These are phyloP conservation scores for Drosophila nr. fundita DNA, from an alignment of 2,888 invertebrate genomes.

Conservation along the genomic window DNA sequence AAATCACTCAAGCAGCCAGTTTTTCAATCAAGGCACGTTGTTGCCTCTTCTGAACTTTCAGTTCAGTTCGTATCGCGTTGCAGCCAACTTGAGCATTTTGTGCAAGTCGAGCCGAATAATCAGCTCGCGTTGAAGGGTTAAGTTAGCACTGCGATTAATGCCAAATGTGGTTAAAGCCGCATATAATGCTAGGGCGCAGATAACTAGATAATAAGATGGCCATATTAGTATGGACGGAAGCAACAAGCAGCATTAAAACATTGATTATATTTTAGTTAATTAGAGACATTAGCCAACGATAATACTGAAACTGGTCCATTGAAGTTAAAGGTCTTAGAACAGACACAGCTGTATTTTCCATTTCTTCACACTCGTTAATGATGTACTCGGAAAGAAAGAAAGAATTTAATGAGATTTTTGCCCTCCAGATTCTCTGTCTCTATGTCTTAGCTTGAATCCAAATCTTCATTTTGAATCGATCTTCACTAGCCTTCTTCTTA, in stretches of 20 bases:
- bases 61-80: slow-evolving; percentile 47
- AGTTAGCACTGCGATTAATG: slow-evolving; percentile 19
- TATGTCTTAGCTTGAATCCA: background rate
- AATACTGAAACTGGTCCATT: background rate
- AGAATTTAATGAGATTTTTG: background rate
- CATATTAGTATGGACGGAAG: background rate
- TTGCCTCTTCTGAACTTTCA: slow-evolving; percentile 56
- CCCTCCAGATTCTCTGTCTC: background rate
- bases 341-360: background rate
- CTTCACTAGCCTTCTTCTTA: background rate
- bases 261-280: background rate
- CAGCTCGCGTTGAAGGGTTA: slow-evolving; percentile 20
- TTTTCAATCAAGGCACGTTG: slow-evolving; percentile 64
- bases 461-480: background rate
- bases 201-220: background rate
- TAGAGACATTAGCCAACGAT: background rate
- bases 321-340: background rate
- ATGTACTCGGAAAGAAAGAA: background rate
- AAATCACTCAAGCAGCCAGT: slow-evolving; percentile 63
- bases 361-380: background rate
- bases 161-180: slow-evolving; percentile 13
- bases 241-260: background rate
- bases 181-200: background rate
- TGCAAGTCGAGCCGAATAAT: slow-evolving; percentile 36
- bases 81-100: slow-evolving; percentile 35